These are phyloP conservation scores for Thripadectes ignobilis DNA, from an alignment of 2,797 vertebrate species.

Conservation along the genomic window DNA sequence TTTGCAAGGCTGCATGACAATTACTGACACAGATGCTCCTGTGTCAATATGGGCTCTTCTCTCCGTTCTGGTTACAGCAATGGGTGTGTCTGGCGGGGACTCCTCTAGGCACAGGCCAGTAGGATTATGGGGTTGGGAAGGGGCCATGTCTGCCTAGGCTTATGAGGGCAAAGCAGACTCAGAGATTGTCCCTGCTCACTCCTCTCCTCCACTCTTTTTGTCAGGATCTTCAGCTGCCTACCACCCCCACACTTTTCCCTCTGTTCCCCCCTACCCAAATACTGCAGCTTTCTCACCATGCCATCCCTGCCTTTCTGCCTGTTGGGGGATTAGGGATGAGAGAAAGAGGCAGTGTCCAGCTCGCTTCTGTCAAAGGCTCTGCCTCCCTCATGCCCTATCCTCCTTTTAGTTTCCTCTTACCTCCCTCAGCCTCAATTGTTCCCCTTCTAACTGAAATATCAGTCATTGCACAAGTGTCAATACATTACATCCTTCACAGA, in stretches of 20 bases:
- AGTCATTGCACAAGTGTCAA: background rate
- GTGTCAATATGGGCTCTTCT: slow-evolving; percentile 71
- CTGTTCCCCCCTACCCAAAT: background rate
- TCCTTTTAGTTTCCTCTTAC: background rate
- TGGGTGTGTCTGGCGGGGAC: slow-evolving; percentile 65
- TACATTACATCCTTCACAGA: background rate
- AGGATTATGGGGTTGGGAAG: slow-evolving; percentile 56
- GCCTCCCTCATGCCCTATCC: background rate
- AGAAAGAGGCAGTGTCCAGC: background rate
- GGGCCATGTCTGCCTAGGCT: slow-evolving; percentile 26
- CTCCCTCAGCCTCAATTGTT: background rate
- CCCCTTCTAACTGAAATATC: background rate
- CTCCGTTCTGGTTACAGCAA: slow-evolving; percentile 33
- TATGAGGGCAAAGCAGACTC: background rate
- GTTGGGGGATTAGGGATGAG: background rate
- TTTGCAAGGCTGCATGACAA: slow-evolving; percentile 64
- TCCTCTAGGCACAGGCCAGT: slow-evolving; percentile 29
- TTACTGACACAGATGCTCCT: slow-evolving; percentile 73
- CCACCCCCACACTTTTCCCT: background rate
- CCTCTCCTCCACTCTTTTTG: background rate
- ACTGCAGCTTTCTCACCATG: background rate
- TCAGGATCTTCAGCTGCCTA: background rate
- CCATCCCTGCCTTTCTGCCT: background rate
- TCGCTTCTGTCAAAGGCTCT: background rate
- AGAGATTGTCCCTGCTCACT: background rate